phyloP scores from a whole-genome alignment of 2,888 invertebrate species.

The Gari tellinella region DNA sequence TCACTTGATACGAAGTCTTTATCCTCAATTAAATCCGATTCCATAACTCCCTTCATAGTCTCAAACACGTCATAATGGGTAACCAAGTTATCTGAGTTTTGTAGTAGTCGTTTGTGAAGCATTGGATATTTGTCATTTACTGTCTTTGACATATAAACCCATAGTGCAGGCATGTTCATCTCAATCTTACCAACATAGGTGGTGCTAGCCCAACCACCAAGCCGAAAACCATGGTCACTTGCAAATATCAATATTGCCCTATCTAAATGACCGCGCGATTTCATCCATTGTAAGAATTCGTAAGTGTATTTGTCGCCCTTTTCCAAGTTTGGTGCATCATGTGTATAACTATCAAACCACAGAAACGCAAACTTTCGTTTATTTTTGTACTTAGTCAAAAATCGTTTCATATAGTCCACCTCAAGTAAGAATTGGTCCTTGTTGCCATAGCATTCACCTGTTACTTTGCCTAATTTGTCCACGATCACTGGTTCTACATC shows the following conservation, averaged over 20 bases:
- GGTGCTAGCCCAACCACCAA: constrained; percentile 38
- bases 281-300: constrained; percentile 86
- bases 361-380: constrained; percentile 91
- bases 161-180: constrained; percentile 93
- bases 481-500: constrained; percentile 63
- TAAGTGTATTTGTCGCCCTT: constrained; percentile 89
- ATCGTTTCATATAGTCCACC: constrained; percentile 84
- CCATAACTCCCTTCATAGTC: constrained; percentile 89
- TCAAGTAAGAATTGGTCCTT: constrained; percentile 90
- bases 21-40: constrained; percentile 9
- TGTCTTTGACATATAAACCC: constrained; percentile 90
- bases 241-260: constrained; percentile 83
- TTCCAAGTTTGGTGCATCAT: constrained; percentile 92
- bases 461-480: constrained; percentile 32
- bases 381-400: constrained; percentile 87
- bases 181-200: constrained; percentile 92
- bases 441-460: constrained; percentile 88
- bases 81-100: constrained; percentile 89
- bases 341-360: constrained; percentile 93
- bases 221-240: constrained; percentile 92
- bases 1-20: neutral
- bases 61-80: constrained; percentile 93
- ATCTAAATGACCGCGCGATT: constrained; percentile 74
- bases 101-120: constrained; percentile 88
- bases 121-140: constrained; percentile 88